Conservation (phyloP, 2,113 vertebrate genomes). For the Paratilapia polleni region DNA sequence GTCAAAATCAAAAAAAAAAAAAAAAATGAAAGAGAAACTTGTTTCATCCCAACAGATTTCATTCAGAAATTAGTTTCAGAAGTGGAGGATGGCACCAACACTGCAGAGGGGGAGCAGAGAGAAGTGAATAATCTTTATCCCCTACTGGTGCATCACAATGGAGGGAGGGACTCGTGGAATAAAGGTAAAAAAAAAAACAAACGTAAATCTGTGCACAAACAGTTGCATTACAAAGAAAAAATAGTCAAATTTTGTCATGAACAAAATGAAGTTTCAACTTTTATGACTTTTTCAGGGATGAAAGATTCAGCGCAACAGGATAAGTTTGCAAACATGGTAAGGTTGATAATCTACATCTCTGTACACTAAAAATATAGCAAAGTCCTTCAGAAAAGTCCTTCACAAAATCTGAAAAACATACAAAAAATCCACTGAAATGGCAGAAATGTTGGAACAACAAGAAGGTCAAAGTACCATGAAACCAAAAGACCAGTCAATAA, state of each 20-base stretch:
- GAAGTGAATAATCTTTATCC: conserved; percentile 74
- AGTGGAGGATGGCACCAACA: conserved; percentile 64
- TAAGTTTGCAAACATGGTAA: conserved; percentile 76
- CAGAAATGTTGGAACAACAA: not conserved
- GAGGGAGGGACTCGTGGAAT: conserved; percentile 64
- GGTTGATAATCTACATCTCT: not conserved
- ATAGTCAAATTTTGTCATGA: not conserved
- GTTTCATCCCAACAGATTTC: conserved; percentile 67
- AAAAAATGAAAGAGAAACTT: not conserved
- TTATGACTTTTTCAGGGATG: conserved; percentile 39
- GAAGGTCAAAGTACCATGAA: not conserved
- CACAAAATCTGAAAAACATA: not conserved
- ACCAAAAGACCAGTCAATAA: not conserved
- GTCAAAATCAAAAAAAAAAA: rapidly evolving
- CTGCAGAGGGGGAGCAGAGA: conserved; percentile 65
- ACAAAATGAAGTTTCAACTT: not conserved
- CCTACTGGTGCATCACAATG: conserved; percentile 67
- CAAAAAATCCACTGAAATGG: not conserved
- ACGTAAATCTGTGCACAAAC: not conserved
- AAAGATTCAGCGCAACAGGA: conserved; percentile 73
- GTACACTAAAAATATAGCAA: not conserved
- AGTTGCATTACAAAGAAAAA: not conserved
- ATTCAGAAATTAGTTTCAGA: conserved; percentile 79
- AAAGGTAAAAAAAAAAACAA: conserved; percentile 44
- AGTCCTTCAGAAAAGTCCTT: not conserved